Evolutionary conservation across 2,888 invertebrate genomes (phyloP).

Genomic region (Lumbricus terrestris): DNA sequence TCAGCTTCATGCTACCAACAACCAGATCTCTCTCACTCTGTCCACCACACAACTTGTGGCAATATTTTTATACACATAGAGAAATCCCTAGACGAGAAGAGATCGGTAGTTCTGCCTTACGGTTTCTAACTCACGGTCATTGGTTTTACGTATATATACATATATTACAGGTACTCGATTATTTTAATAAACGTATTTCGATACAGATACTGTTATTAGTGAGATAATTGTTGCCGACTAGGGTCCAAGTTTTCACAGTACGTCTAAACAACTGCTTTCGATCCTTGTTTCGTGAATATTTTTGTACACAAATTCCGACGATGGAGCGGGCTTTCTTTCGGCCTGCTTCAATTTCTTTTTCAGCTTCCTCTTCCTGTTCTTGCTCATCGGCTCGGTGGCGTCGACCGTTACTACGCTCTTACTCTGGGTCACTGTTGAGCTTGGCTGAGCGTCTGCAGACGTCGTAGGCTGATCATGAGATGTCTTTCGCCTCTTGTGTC

Average conservation of each 20-base stretch:
- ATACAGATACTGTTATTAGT: neutral
- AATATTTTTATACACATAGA: neutral
- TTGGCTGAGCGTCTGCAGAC: neutral
- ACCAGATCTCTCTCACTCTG: neutral
- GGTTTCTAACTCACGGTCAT: neutral
- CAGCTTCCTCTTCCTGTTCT: neutral
- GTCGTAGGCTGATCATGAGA: neutral
- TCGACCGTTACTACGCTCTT: neutral
- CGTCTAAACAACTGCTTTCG: neutral
- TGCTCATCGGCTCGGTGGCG: neutral
- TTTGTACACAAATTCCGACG: constrained; percentile 7
- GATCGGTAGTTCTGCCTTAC: neutral
- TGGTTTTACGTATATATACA: no score
- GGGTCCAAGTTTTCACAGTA: constrained; percentile 6
- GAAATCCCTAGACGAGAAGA: neutral
- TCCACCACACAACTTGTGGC: neutral
- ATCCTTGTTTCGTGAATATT: neutral
- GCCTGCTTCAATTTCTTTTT: neutral
- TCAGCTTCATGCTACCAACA: neutral
- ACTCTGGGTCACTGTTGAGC: neutral
- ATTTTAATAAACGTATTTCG: constrained; percentile 3
- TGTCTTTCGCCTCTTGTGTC: neutral
- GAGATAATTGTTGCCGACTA: neutral
- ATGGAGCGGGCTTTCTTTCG: neutral
- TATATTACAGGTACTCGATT: neutral